Evolutionary conservation across 2,888 invertebrate genomes (phyloP), one percentile per base, ranked within the genome.

Genomic region (Cinara cedri): DNA sequence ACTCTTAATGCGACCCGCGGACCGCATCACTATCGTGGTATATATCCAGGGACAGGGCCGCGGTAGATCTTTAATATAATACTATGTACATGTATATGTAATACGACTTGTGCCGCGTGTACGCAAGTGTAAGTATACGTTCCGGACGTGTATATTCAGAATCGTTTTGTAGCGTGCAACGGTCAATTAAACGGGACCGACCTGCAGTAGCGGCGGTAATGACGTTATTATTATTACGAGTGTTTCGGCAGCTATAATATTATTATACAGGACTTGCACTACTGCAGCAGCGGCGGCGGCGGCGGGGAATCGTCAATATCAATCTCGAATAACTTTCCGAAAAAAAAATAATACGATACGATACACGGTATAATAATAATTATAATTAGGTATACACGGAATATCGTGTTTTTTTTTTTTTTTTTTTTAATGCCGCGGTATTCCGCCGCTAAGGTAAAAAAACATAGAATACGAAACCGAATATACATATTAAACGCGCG

Each of bases 151-250:
- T 34, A 16, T 68, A 46, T 68, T 55, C 44, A 34, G 11, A 76
- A 76, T 76, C 66, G 66, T 68, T 76, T 76, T 76, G 57, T 76
- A 34, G 49, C 76, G 34, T 57, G 76, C 66, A 68, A 26, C 66
- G 57, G 19, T 76, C 76, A 68, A 76, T 76, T 68, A 76, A 4
- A 34, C 6, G 34, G 34, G 34, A 34, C 3, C 34, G 34, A n/a
- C n/a, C n/a, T n/a, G n/a, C 24, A 13, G 62, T 42, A 13, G n/a
- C 6, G 11, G 55, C 16, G 6, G 62, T 72, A 74, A 74, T 74
- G 62, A 63, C 62, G 72, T 63, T 63, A 74, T 74, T 74, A 51
- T 16, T n/a, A 3, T 13, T 13, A 4, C n/a, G n/a, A n/a, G 62
- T 10, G 11, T 46, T 46, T 46, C 46, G 46, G 46, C 10, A 54